These are phyloP conservation scores for Oeneis ivallda DNA, from an alignment of 2,888 invertebrate genomes.

Conservation along the genomic window DNA sequence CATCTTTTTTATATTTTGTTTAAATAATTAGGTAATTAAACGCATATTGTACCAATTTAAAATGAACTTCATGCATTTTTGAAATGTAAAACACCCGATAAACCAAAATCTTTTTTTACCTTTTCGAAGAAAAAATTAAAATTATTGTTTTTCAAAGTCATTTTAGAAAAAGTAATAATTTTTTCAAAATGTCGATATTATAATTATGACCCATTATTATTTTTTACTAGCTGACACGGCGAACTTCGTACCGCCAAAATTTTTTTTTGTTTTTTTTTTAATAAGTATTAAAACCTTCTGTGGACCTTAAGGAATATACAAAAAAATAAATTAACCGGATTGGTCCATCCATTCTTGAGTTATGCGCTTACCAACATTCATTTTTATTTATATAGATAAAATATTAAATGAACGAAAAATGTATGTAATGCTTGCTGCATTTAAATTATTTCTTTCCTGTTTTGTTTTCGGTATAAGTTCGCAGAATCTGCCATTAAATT, in stretches of 20 bases:
- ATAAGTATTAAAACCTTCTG: too few relatives aligned
- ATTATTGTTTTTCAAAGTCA: background rate
- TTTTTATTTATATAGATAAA: too few relatives aligned
- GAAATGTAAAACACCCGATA: background rate
- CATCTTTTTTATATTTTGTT: conserved; percentile 15
- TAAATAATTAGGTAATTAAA: too few relatives aligned
- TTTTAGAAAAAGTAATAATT: background rate
- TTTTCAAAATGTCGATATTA: background rate
- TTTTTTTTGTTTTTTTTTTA: too few relatives aligned
- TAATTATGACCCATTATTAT: conserved; percentile 5
- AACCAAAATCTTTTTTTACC: background rate
- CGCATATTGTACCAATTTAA: background rate
- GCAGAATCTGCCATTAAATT: background rate
- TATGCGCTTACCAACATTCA: too few relatives aligned
- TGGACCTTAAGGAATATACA: too few relatives aligned
- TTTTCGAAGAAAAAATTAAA: background rate
- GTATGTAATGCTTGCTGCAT: conserved; percentile 3
- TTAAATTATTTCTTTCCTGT: background rate
- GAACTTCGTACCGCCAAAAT: too few relatives aligned
- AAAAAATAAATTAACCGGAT: too few relatives aligned
- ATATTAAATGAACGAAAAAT: background rate
- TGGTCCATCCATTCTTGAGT: too few relatives aligned
- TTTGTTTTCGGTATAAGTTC: conserved; percentile 1
- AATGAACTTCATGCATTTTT: background rate
- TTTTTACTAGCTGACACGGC: too few relatives aligned